Base-by-base conservation (phyloP, 1,140 invertebrate species). In the Eupristina koningsbergeri region DNA sequence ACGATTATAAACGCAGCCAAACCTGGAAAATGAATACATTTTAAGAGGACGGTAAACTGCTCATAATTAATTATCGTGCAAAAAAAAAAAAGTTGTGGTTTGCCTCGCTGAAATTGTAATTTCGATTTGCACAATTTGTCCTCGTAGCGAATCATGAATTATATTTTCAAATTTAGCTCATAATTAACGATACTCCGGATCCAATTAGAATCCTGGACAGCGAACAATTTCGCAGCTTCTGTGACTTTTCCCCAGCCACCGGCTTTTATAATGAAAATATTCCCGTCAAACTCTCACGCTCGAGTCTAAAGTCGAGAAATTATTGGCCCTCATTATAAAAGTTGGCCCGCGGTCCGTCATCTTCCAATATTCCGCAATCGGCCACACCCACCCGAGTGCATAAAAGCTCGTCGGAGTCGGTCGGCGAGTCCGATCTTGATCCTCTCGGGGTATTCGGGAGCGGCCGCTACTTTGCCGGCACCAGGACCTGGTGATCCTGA, bases 401-500 rank as follows among this genome's bases (percentile, higher is more conserved):
- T 6, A 22, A 39, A 61, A 61, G 75, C 26, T n/a, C 75, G 75
- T 58, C 53, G 53, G 53, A 58, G 3, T 8, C n/a, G 9, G 22
- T 0, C 47, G 73, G n/a, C n/a, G n/a, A n/a, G n/a, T n/a, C n/a
- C 1, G 63, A 69, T 36, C 19, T 2, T 39, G 22, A n/a, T n/a
- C n/a, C n/a, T n/a, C n/a, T n/a, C n/a, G n/a, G n/a, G n/a, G n/a
- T n/a, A n/a, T n/a, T n/a, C n/a, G n/a, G 47, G 75, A 34, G 13
- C 15, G 50, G 29, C 9, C 75, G 29, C 15, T 31, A 17, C 3
- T 17, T 45, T 34, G n/a, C 63, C 7, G 58, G 31, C 29, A 13
- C 7, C 26, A 61, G n/a, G 63, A 50, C 29, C 69, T 64, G 29
- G 50, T 34, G 61, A 84, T 84, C 41, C 34, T 63, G 77, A 80